These are phyloP conservation scores for Pachycephala philippinensis DNA, from an alignment of 2,113 vertebrate species.

Conservation along the genomic window DNA sequence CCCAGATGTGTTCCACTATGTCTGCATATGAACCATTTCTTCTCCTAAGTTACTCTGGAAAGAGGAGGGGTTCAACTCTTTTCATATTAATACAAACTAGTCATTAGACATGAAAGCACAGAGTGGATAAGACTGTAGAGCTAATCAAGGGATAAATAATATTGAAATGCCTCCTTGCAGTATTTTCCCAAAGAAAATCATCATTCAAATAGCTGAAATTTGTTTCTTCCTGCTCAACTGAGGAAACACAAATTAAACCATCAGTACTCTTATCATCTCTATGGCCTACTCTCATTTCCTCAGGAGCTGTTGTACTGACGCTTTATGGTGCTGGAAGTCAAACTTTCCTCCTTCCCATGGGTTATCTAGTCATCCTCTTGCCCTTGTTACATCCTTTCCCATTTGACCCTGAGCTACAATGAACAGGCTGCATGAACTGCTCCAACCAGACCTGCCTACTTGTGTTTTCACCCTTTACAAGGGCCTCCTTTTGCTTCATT, in stretches of 20 bases:
- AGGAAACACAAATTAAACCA: slow-evolving; percentile 23
- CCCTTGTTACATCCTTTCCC: neutral
- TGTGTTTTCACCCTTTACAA: neutral
- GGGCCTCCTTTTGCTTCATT: neutral
- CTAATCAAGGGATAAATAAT: slow-evolving; percentile 47
- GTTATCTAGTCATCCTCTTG: neutral
- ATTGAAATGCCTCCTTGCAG: slow-evolving; percentile 10
- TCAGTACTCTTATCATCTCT: neutral
- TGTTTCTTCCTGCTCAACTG: neutral
- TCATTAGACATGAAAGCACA: neutral
- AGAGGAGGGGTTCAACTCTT: neutral
- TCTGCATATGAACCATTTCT: neutral
- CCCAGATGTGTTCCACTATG: neutral
- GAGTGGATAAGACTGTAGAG: neutral
- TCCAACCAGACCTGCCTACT: neutral
- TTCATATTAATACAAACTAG: neutral
- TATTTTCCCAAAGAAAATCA: slow-evolving; percentile 28
- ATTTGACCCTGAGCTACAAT: neutral
- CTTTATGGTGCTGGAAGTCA: neutral
- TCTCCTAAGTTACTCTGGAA: neutral
- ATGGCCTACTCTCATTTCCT: neutral
- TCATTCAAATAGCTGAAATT: slow-evolving; percentile 15
- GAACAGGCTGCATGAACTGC: neutral
- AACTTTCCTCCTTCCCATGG: neutral
- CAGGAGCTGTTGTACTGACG: neutral